Conservation (phyloP, 1,140 invertebrate genomes). For the Papilio polyxenes region DNA sequence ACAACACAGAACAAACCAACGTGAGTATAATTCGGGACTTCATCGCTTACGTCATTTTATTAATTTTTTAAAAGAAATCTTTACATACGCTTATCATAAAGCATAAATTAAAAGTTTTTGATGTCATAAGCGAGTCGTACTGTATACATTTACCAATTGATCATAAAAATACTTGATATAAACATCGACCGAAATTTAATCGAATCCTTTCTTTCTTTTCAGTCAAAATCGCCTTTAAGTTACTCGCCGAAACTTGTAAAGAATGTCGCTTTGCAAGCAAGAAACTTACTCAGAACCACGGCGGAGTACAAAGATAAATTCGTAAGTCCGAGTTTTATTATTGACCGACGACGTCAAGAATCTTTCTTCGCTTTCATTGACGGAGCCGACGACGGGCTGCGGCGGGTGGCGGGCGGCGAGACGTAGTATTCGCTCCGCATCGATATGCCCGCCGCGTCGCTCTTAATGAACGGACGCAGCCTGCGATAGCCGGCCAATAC, state of each 20-base stretch:
- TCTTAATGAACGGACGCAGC: slow-evolving; percentile 77
- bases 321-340: slow-evolving; percentile 61
- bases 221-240: slow-evolving; percentile 56
- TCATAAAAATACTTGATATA: not conserved
- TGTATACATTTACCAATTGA: not conserved
- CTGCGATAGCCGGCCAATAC: slow-evolving; percentile 63
- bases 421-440: slow-evolving; percentile 72
- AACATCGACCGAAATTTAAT: slow-evolving; percentile 31
- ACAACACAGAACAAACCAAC: slow-evolving; percentile 47
- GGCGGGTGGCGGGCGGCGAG: slow-evolving; percentile 48
- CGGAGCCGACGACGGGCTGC: slow-evolving; percentile 42
- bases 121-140: not conserved
- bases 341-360: slow-evolving; percentile 37
- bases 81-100: not conserved
- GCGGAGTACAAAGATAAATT: slow-evolving; percentile 66
- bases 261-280: slow-evolving; percentile 58
- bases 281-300: slow-evolving; percentile 51
- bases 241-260: slow-evolving; percentile 57
- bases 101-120: not conserved
- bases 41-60: not conserved
- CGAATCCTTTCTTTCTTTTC: slow-evolving; percentile 52
- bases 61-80: not conserved
- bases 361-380: slow-evolving; percentile 71
- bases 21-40: slow-evolving; percentile 50
- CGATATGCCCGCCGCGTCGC: slow-evolving; percentile 76